These are phyloP conservation scores for Helostoma temminkii DNA, from an alignment of 2,797 vertebrate species.

Conservation along the genomic window DNA sequence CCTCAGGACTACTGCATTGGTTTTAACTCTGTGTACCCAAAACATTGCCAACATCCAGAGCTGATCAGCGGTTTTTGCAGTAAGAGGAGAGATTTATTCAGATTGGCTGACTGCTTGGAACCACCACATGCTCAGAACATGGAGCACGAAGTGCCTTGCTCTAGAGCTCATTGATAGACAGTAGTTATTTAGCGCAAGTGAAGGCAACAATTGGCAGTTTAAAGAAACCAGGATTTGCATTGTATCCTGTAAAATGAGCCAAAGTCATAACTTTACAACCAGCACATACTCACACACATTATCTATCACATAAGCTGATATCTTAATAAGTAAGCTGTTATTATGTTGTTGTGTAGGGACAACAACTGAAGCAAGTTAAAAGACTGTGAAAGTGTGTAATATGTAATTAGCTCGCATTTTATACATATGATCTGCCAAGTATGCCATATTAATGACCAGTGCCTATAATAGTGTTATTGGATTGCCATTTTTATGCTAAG, in stretches of 20 bases:
- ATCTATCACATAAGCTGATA: slow-evolving; percentile 26
- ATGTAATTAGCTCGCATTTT: slow-evolving; percentile 54
- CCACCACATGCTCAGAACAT: slow-evolving; percentile 3
- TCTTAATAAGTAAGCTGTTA: slow-evolving; percentile 21
- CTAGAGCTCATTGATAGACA: slow-evolving; percentile 13
- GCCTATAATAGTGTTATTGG: slow-evolving; percentile 44
- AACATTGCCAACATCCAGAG: neutral
- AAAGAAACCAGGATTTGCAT: slow-evolving; percentile 13
- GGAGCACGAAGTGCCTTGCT: slow-evolving; percentile 63
- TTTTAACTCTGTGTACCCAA: neutral
- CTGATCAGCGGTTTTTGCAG: neutral
- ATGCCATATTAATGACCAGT: slow-evolving; percentile 36
- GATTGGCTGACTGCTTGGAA: slow-evolving; percentile 9
- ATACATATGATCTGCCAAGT: slow-evolving; percentile 42
- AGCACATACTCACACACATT: slow-evolving; percentile 22
- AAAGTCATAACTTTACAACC: slow-evolving; percentile 24
- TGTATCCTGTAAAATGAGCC: slow-evolving; percentile 7
- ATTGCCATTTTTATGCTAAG: slow-evolving; percentile 37
- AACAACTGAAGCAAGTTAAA: slow-evolving; percentile 70
- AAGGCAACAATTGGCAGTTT: neutral
- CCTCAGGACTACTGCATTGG: neutral
- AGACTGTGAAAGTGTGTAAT: slow-evolving; percentile 66
- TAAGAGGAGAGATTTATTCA: slow-evolving; percentile 11
- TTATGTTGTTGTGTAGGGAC: slow-evolving; percentile 44
- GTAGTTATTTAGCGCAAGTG: slow-evolving; percentile 14